Evolutionary conservation across 2,113 vertebrate genomes (phyloP), one percentile per base, ranked within the genome.

Genomic region (Parotia lawesii): DNA sequence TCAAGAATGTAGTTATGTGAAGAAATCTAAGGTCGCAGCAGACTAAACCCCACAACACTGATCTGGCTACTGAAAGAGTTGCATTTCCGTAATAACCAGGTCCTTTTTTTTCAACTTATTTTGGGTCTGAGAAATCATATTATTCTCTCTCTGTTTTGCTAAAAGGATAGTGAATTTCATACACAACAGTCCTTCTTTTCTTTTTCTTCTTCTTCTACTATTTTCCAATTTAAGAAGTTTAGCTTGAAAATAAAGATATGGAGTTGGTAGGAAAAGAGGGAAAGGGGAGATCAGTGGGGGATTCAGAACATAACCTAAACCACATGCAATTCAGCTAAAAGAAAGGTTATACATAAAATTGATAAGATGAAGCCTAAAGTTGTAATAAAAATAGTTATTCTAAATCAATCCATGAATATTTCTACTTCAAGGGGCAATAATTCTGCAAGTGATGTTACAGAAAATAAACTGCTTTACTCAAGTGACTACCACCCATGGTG

Each of bases 61-160:
- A 94, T 80, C 48, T 74, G 93, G 81, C 47, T 71, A 31, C 69
- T 86, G 82, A 95, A 95, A 95, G 33, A 89, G 78, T 29, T 89
- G 28, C 31, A 44, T 60, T 85, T 84, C 62, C 22, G 44, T 54
- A 64, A 73, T 56, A 94, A 89, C 33, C 15, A 70, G 45, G 76
- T 83, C 50, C 42, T 75, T 84, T 70, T 79, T 82, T 80, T 61
- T 5, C 16, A 70, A 42, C 21, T 45, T 70, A 50, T 54, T 89
- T 65, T 13, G 23, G 2, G 5, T 83, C 65, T 62, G 29, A 79
- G 47, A 86, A 77, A 66, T n/a, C 29, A 57, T 27, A 5, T 50
- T 73, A 31, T 29, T 47, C 4, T 44, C 47, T 29, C 47, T 29
- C 56, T 53, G 11, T 72, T 90, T 54, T 86, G 33, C 38, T 58